Evolutionary conservation across 2,113 vertebrate genomes (phyloP).

Genomic region (pig (Sus scrofa)): DNA sequence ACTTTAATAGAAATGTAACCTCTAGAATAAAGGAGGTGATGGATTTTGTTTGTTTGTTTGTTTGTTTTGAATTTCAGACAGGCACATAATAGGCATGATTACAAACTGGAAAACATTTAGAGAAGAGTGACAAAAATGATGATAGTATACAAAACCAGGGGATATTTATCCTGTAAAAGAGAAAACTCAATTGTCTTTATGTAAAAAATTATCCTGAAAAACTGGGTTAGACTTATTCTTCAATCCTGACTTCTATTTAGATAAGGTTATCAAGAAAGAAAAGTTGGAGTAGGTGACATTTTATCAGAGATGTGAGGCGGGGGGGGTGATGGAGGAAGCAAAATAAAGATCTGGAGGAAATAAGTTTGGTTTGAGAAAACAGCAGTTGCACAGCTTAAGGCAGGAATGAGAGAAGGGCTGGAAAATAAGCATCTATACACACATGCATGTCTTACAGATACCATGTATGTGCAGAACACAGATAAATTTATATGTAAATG

Average conservation of each 20-base stretch:
- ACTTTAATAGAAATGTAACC: background rate
- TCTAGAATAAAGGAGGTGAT: background rate
- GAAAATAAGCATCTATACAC: background rate
- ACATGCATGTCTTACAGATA: background rate
- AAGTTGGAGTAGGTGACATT: background rate
- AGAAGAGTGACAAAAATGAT: background rate
- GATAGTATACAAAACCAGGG: background rate
- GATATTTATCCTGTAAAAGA: background rate
- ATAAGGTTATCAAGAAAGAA: conserved; percentile 23
- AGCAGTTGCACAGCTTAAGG: background rate
- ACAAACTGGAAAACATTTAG: background rate
- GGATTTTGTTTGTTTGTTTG: background rate
- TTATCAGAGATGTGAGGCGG: background rate
- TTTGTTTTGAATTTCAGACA: background rate
- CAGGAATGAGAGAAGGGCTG: background rate
- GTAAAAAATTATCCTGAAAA: background rate
- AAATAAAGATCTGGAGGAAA: background rate
- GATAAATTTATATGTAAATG: background rate
- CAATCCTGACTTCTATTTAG: background rate
- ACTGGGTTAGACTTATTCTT: background rate
- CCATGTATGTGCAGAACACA: background rate
- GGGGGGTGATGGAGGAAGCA: background rate
- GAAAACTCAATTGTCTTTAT: background rate
- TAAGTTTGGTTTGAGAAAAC: background rate
- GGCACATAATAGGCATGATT: background rate